phyloP scores from a whole-genome alignment of 2,113 vertebrate species.

The Bujurquina vittata region DNA sequence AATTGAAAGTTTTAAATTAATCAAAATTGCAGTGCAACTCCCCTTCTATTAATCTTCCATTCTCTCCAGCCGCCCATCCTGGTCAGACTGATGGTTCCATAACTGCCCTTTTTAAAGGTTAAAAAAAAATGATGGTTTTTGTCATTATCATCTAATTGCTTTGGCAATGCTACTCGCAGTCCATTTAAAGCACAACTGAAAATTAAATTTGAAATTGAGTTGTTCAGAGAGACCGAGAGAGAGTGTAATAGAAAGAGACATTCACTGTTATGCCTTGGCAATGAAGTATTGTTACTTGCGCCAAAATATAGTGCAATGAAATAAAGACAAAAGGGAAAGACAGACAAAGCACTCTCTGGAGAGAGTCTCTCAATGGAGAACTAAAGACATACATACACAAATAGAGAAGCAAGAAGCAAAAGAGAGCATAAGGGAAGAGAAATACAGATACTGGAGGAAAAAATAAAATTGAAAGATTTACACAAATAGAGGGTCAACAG shows the following conservation, averaged over 20 bases:
- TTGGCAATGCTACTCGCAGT: conserved; percentile 7
- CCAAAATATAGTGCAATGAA: conserved; percentile 9
- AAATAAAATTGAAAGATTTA: neutral
- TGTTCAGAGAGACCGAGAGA: neutral
- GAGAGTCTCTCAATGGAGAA: neutral
- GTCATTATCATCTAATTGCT: conserved; percentile 19
- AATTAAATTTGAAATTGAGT: conserved; percentile 28
- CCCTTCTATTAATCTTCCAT: neutral
- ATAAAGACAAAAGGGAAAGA: conserved; percentile 4
- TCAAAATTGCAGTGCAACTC: neutral
- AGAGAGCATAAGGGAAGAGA: neutral
- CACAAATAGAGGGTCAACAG: too few relatives aligned
- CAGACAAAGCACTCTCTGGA: neutral
- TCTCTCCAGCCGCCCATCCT: neutral
- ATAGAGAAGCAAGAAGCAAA: neutral
- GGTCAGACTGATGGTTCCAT: neutral
- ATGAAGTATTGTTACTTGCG: neutral
- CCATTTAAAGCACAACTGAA: conserved; percentile 9
- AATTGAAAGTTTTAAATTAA: neutral
- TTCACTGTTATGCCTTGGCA: conserved; percentile 17
- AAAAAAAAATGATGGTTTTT: neutral
- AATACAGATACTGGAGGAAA: neutral
- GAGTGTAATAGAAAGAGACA: neutral
- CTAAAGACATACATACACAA: neutral
- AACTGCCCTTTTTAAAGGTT: conserved; percentile 10